Conservation (phyloP, 2,797 vertebrate species). For the Hipposideros larvatus region DNA sequence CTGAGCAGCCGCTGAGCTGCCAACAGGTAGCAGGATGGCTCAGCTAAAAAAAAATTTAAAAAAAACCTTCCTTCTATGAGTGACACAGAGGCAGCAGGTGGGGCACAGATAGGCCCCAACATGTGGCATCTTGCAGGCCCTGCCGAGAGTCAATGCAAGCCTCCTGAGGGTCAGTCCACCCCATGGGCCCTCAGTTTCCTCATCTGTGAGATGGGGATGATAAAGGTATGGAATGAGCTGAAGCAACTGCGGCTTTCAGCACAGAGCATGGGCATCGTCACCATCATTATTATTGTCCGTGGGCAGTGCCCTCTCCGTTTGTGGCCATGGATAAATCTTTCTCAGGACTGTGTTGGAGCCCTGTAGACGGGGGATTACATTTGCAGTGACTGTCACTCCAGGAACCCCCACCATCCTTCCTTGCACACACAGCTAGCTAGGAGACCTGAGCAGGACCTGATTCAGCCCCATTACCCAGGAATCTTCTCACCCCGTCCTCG, state of each 20-base stretch:
- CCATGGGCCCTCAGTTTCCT: not conserved
- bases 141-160: accelerated
- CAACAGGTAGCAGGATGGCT: too few species aligned
- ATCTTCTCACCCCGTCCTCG: not conserved
- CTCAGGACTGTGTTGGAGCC: not conserved
- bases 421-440: not conserved
- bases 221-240: not conserved
- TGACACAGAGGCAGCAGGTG: not conserved
- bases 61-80: too few species aligned
- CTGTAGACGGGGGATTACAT: not conserved
- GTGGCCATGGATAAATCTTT: not conserved
- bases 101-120: too few species aligned
- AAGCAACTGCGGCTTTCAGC: not conserved
- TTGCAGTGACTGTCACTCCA: not conserved
- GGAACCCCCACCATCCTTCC: not conserved
- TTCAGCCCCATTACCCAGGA: not conserved
- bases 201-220: not conserved
- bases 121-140: not conserved
- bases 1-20: too few species aligned
- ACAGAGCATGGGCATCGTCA: not conserved
- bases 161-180: not conserved
- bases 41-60: too few species aligned
- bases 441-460: not conserved
- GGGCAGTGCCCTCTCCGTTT: not conserved
- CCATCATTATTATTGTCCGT: accelerated